phyloP scores from a whole-genome alignment of 2,797 vertebrate species.

The Pampus argenteus region DNA sequence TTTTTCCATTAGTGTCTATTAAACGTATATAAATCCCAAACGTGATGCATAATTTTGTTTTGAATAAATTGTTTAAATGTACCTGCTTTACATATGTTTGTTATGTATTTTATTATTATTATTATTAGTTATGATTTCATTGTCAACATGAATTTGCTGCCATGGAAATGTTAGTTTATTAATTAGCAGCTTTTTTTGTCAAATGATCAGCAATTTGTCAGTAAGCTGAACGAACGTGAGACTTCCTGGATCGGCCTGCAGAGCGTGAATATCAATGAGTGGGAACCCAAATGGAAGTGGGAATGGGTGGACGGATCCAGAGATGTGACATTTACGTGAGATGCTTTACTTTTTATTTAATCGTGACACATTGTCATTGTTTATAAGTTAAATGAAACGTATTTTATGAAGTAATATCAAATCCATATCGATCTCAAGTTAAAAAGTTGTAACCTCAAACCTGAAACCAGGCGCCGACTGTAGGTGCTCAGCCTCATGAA shows the following conservation, averaged over 20 bases:
- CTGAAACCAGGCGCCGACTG: too few species aligned
- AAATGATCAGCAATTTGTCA: neutral
- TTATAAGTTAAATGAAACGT: too few species aligned
- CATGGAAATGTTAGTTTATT: neutral
- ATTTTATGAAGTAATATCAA: too few species aligned
- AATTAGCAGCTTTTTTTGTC: neutral
- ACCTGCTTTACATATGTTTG: too few species aligned
- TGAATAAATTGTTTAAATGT: too few species aligned
- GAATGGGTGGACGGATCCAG: constrained; percentile 3
- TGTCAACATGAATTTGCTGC: neutral
- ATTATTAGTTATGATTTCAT: too few species aligned
- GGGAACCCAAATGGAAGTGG: accelerated
- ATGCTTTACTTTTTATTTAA: neutral
- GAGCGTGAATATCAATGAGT: accelerated
- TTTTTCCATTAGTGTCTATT: too few species aligned
- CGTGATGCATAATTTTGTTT: too few species aligned
- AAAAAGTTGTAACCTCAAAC: too few species aligned
- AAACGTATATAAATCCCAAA: too few species aligned
- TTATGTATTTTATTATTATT: too few species aligned
- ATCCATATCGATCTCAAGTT: too few species aligned
- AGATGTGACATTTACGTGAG: constrained; percentile 18
- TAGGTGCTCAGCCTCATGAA: neutral
- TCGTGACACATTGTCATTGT: neutral
- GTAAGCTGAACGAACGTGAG: accelerated
- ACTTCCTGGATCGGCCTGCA: constrained; percentile 53